Evolutionary conservation across 2,888 invertebrate species (phyloP).

Genomic region (Ophraella communa): DNA sequence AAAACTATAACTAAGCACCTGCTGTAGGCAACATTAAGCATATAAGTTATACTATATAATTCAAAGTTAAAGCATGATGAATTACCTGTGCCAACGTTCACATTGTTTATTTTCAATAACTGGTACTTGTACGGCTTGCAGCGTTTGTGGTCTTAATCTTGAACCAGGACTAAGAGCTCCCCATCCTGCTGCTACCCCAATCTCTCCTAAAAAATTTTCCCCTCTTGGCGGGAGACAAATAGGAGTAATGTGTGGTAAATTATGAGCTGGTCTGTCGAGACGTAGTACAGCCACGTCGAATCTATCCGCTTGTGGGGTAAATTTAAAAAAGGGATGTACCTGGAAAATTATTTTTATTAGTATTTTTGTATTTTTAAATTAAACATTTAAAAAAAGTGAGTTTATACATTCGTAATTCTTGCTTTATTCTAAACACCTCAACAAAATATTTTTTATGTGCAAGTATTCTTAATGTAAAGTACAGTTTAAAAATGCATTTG

Average conservation of each 20-base stretch:
- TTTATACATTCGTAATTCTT: too few species aligned
- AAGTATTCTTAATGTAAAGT: too few species aligned
- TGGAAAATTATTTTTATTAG: slow-evolving; percentile 57
- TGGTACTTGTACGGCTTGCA: slow-evolving; percentile 91
- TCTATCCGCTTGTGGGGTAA: slow-evolving; percentile 90
- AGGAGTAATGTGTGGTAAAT: slow-evolving; percentile 89
- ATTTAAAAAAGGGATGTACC: slow-evolving; percentile 90
- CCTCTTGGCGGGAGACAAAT: slow-evolving; percentile 91
- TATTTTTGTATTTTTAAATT: too few species aligned
- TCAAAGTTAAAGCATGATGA: not conserved
- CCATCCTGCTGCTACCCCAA: slow-evolving; percentile 94
- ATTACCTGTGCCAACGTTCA: slow-evolving; percentile 69
- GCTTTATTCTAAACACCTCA: too few species aligned
- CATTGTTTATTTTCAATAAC: slow-evolving; percentile 87
- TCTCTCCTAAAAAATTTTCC: slow-evolving; percentile 87
- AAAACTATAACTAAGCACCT: too few species aligned
- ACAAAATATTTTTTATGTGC: too few species aligned
- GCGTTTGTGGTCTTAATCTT: slow-evolving; percentile 83
- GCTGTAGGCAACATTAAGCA: too few species aligned
- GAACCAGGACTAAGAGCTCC: slow-evolving; percentile 87
- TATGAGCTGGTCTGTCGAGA: slow-evolving; percentile 87
- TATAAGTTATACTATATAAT: too few species aligned
- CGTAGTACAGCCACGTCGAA: slow-evolving; percentile 91
- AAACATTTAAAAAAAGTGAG: too few species aligned
- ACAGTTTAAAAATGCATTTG: not conserved